Percentiles rank a stretch among this genome's conserved stretches.
These are phyloP conservation scores for Mamestra configurata DNA, from an alignment of 1,140 invertebrate species.

Conservation along the genomic window DNA sequence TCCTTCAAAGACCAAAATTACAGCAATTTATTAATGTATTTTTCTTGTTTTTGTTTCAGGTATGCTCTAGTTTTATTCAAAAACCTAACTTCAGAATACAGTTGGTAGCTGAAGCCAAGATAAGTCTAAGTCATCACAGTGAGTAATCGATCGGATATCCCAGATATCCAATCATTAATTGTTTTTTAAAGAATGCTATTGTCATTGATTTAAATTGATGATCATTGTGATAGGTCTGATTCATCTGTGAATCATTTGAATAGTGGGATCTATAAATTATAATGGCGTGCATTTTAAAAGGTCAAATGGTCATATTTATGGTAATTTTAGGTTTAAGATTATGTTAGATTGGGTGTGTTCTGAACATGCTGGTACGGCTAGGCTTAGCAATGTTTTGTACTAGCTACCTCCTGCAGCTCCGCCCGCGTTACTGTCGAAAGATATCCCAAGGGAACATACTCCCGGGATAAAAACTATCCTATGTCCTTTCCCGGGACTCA, in stretches of 20 bases:
- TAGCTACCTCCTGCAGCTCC: too few species aligned
- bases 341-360: too few species aligned
- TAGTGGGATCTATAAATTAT: not conserved
- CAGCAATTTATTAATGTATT: not conserved
- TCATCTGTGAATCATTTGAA: not conserved
- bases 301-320: not conserved
- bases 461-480: too few species aligned
- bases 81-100: not conserved
- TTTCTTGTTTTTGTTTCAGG: slow-evolving; percentile 33
- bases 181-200: slow-evolving; percentile 41
- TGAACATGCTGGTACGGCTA: too few species aligned
- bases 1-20: too few species aligned
- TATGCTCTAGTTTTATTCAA: not conserved
- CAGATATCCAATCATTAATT: slow-evolving; percentile 23
- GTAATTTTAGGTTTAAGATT: not conserved
- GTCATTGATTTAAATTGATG: slow-evolving; percentile 45
- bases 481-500: too few species aligned
- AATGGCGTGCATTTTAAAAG: too few species aligned
- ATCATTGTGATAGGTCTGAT: slow-evolving; percentile 27
- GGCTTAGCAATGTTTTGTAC: too few species aligned
- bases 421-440: too few species aligned
- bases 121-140: not conserved
- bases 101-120: not conserved
- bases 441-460: too few species aligned
- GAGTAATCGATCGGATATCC: not conserved